These are phyloP conservation scores for Metellina segmentata DNA, from an alignment of 2,888 invertebrate species.

Conservation along the genomic window DNA sequence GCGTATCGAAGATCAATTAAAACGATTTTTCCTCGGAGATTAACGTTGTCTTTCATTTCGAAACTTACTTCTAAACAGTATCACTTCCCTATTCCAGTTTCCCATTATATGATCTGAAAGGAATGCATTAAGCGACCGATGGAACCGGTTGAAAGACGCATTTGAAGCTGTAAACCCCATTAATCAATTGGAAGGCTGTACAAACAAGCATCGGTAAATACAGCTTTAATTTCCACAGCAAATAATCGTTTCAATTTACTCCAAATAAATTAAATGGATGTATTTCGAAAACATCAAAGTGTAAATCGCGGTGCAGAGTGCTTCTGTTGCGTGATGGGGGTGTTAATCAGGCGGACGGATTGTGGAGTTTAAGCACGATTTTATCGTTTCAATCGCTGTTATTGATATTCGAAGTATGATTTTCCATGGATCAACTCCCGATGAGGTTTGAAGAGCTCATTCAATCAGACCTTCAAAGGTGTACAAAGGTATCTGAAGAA, in stretches of 20 bases:
- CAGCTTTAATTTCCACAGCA: neutral
- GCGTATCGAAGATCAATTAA: slow-evolving; percentile 44
- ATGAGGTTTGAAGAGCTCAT: neutral
- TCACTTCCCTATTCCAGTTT: neutral
- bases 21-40: slow-evolving; percentile 36
- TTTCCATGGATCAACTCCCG: neutral
- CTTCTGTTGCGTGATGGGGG: neutral
- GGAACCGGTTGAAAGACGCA: slow-evolving; percentile 5
- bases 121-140: neutral
- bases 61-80: slow-evolving; percentile 13
- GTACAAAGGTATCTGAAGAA: no score
- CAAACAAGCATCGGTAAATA: slow-evolving; percentile 5
- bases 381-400: neutral
- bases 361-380: neutral
- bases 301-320: neutral
- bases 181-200: slow-evolving; percentile 22
- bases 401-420: slow-evolving; percentile 1
- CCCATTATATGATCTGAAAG: slow-evolving; percentile 3
- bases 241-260: slow-evolving; percentile 18
- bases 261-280: slow-evolving; percentile 3
- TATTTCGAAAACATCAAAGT: neutral
- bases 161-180: neutral
- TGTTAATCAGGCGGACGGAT: neutral
- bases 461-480: neutral
- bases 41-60: slow-evolving; percentile 16